A percentile compares a stretch with the other conserved stretches of the same genome.
Conservation (phyloP, 2,888 invertebrate genomes). For the Cacoxenus indagator region DNA sequence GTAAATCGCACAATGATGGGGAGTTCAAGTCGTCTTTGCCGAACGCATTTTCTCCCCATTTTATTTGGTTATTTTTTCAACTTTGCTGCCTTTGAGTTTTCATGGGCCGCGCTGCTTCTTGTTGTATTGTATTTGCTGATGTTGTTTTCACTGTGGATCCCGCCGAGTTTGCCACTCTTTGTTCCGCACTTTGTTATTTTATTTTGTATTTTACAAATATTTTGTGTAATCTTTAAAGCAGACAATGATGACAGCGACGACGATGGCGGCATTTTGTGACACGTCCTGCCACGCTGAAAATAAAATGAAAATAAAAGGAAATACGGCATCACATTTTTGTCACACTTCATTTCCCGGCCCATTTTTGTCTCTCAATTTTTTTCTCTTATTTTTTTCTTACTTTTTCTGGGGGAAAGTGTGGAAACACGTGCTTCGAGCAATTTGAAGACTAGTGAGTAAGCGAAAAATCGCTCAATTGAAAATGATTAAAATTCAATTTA, state of each 20-base stretch:
- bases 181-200: conserved; percentile 36
- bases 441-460: background rate
- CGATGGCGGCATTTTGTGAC: conserved; percentile 64
- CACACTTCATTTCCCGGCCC: conserved; percentile 43
- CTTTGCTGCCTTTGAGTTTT: conserved; percentile 23
- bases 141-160: conserved; percentile 58
- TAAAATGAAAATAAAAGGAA: background rate
- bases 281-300: conserved; percentile 48
- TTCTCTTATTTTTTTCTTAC: conserved; percentile 15
- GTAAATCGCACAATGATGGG: background rate
- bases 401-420: conserved; percentile 47
- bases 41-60: background rate
- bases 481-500: conserved; percentile 16
- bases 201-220: conserved; percentile 60
- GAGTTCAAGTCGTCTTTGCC: background rate
- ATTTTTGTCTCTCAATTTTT: conserved; percentile 12
- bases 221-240: conserved; percentile 66
- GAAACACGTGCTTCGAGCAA: conserved; percentile 53
- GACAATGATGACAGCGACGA: conserved; percentile 64
- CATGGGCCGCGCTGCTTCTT: background rate
- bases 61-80: conserved; percentile 30
- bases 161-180: conserved; percentile 46
- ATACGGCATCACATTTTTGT: background rate
- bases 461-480: background rate
- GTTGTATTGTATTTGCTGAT: conserved; percentile 34